Base-by-base conservation (phyloP, 1,140 invertebrate species). In the Meloidogyne hapla region DNA sequence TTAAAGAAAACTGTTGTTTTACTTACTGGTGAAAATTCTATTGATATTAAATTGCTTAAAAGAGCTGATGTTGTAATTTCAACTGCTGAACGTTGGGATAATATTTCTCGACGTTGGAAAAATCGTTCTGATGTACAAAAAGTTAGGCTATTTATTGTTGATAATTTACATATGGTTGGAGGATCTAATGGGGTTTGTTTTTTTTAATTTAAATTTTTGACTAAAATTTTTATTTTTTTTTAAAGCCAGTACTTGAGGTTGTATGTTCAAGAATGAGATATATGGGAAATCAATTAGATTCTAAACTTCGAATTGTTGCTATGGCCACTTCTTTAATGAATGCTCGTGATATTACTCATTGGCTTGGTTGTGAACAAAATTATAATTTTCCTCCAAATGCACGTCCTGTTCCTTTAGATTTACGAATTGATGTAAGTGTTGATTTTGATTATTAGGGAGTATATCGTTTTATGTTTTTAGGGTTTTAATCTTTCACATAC, bases 351-450 rank as follows among this genome's bases (percentile, higher is more conserved):
- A 91, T 98, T 13, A 92, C 94, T 0, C 93, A 96, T 85, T 99
- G 97, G 97, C 89, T 99, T 1, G 96, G 95, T 21, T 96, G 94
- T 83, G 92, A 92, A 79, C 94, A 94, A 0, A 56, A 56, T 56
- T 99, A 98, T 88, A 99, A 99, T 89, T 99, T 99, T 88, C 95
- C 98, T 88, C 96, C 96, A 0, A 96, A 94, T 86, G 95, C 98
- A 10, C 90, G 96, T 23, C 96, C 96, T 10, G 90, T 98, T 38
- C 94, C 94, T 0, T 88, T 99, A 8, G 95, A 99, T 88, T 88
- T 99, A 28, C 94, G 98, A 84, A 94, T 99, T 66, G 93, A 94
- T 63, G 75, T 76, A 40, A 38, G 28, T 71, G 3, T n/a, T 33
- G n/a, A n/a, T n/a, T n/a, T n/a, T n/a, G n/a, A n/a, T n/a, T n/a